These are phyloP conservation scores for Coracias cyanogaster DNA, from an alignment of 2,797 vertebrate genomes.

Conservation along the genomic window DNA sequence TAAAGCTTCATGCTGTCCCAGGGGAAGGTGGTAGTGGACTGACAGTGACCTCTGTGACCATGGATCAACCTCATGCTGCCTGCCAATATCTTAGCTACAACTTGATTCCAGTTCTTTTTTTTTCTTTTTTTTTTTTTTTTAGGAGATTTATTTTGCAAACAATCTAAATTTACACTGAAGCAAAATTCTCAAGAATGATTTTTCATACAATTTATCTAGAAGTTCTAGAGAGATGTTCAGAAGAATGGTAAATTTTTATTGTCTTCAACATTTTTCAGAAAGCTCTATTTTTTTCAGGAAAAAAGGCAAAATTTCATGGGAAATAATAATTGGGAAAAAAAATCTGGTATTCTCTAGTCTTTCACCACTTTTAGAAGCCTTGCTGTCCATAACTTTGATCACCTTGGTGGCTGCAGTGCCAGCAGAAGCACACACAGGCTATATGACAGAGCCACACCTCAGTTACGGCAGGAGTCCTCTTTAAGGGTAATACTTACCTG, in stretches of 20 bases:
- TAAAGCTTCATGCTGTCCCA: neutral
- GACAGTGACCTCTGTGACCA: neutral
- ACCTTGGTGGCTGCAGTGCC: neutral
- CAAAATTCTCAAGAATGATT: neutral
- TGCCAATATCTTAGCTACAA: neutral
- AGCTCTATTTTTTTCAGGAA: neutral
- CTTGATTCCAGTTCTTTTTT: neutral
- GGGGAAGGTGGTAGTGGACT: neutral
- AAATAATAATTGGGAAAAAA: neutral
- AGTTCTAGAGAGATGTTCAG: neutral
- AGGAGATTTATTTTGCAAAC: neutral
- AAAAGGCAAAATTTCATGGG: neutral
- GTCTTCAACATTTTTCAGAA: neutral
- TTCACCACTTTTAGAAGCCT: neutral
- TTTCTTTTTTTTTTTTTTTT: too few species aligned
- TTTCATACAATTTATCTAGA: neutral
- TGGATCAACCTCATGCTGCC: rapidly evolving
- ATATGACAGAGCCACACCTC: neutral
- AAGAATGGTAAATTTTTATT: neutral
- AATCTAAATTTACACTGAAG: neutral
- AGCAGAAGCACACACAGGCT: neutral
- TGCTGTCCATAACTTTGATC: neutral
- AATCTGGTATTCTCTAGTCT: neutral
- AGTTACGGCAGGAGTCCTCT: neutral
- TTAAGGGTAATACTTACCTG: neutral